A percentile compares a stretch with the other conserved stretches of the same genome.
phyloP scores from a whole-genome alignment of 2,113 vertebrate genomes.

The Oreochromis niloticus region DNA sequence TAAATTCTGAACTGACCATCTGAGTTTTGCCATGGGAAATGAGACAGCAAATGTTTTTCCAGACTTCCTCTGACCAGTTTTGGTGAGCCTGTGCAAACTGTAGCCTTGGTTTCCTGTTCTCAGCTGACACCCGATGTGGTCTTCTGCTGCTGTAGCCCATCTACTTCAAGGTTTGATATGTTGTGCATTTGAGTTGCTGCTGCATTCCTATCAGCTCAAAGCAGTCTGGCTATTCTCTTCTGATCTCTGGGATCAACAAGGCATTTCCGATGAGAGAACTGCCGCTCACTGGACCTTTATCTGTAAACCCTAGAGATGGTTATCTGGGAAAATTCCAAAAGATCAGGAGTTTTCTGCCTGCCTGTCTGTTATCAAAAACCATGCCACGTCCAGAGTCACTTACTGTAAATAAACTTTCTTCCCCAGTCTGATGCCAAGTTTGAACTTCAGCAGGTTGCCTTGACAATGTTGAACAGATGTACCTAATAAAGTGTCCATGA shows the following conservation, averaged over 20 bases:
- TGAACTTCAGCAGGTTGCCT: background rate
- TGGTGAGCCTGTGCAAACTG: background rate
- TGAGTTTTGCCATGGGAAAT: accelerated
- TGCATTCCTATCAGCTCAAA: background rate
- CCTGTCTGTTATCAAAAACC: background rate
- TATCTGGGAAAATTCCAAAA: background rate
- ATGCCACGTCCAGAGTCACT: background rate
- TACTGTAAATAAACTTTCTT: background rate
- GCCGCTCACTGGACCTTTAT: background rate
- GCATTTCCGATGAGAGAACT: background rate
- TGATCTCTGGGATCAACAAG: background rate
- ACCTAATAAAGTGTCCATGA: background rate
- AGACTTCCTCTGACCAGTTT: background rate
- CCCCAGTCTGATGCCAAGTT: background rate
- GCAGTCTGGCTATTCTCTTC: background rate
- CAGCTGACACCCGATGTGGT: background rate
- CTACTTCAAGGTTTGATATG: background rate
- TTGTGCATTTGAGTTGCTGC: background rate
- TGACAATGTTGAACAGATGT: background rate
- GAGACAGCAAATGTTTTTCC: background rate
- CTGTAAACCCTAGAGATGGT: background rate
- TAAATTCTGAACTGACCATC: background rate
- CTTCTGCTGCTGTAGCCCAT: background rate
- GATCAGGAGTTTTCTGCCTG: background rate
- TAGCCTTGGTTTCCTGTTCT: background rate